Evolutionary conservation across 2,888 invertebrate genomes (phyloP).

Genomic region (Nebria salina): DNA sequence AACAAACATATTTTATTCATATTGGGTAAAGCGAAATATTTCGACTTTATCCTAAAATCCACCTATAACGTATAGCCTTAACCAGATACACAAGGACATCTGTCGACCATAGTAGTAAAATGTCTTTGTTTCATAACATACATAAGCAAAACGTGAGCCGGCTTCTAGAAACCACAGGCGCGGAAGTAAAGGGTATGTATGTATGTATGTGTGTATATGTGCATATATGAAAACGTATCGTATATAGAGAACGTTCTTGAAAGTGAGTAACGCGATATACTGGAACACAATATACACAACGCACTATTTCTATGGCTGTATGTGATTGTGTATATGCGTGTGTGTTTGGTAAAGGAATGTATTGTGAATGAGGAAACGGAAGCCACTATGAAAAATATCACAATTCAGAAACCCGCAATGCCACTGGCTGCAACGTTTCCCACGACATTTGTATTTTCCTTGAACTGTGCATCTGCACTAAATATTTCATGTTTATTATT

Average conservation of each 20-base stretch:
- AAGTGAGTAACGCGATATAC: background rate
- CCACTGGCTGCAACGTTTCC: slow-evolving; percentile 14
- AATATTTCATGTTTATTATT: too few species aligned
- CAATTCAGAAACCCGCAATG: slow-evolving; percentile 11
- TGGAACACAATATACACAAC: background rate
- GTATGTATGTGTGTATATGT: background rate
- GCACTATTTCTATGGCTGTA: background rate
- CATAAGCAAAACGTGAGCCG: slow-evolving; percentile 1
- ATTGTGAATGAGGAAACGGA: slow-evolving; percentile 37
- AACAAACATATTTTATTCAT: too few species aligned
- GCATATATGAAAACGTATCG: background rate
- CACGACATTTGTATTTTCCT: slow-evolving; percentile 19
- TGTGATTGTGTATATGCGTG: slow-evolving; percentile 15
- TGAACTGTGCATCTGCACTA: too few species aligned
- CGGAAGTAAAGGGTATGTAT: background rate
- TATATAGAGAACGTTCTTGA: background rate
- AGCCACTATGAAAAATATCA: slow-evolving; percentile 34
- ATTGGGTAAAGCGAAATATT: too few species aligned
- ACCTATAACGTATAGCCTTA: background rate
- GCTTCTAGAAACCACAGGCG: background rate
- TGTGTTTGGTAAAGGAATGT: slow-evolving; percentile 24
- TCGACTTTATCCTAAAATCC: background rate
- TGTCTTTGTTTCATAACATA: background rate
- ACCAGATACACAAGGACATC: background rate
- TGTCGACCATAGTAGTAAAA: background rate